These are phyloP conservation scores for Lithophane semibrunnea DNA, from an alignment of 2,888 invertebrate species.

Conservation along the genomic window DNA sequence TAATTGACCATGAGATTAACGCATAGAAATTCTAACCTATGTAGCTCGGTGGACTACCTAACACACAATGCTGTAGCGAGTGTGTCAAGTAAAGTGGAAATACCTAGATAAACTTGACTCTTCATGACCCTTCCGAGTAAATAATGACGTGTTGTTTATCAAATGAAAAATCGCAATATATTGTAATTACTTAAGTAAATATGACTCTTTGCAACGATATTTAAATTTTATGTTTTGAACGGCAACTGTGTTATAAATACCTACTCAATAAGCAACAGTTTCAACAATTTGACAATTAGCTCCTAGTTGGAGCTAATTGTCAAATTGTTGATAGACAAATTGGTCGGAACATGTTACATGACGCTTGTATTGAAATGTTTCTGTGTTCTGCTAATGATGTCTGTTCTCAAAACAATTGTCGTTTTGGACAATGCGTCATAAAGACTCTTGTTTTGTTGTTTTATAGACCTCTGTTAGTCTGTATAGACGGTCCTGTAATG, in stretches of 20 bases:
- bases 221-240: not conserved
- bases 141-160: conserved; percentile 15
- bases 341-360: not conserved
- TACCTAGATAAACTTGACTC: conserved; percentile 3
- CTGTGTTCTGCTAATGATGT: not conserved
- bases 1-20: not conserved
- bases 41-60: not conserved
- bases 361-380: not conserved
- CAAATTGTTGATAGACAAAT: not conserved
- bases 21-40: not conserved
- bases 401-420: not conserved
- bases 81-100: not conserved
- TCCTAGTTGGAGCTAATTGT: not conserved
- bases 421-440: not conserved
- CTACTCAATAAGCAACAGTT: not conserved
- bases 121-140: conserved; percentile 6
- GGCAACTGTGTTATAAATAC: not conserved
- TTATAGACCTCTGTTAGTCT: not conserved
- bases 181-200: not conserved
- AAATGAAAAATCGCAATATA: not conserved
- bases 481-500: not conserved
- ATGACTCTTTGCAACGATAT: not conserved
- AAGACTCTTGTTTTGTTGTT: not conserved
- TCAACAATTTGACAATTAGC: not conserved
- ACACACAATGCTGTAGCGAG: too few species aligned